Evolutionary conservation across 92 coral and sea anemone genomes (phyloP), one percentile per base, ranked within the genome.

Genomic region (Siderastrea siderea): DNA sequence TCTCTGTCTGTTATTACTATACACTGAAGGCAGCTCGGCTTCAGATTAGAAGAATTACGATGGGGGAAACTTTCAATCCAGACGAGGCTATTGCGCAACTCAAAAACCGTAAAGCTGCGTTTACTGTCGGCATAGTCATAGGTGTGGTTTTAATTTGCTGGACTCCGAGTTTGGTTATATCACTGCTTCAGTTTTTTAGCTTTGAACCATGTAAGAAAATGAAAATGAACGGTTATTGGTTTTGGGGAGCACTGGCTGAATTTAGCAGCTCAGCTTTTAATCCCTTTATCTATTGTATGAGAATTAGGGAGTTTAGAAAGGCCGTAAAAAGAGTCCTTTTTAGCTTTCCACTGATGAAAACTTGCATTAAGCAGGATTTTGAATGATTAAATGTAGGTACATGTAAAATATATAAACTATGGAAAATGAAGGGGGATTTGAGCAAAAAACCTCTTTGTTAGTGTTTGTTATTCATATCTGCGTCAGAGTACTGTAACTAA

Each of bases 91-190:
- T 80, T 9, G 61, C 61, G n/a, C 87, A 78, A 62, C 75, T 82
- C 8, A 90, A 78, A 50, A 79, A 90, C 86, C 82, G 87, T 48
- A 90, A 90, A 79, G 84, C 77, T 6, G 93, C 89, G 3, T 73
- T 47, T n/a, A 90, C 93, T 1, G 77, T 90, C 6, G 93, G 85
- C 43, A 90, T 90, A 46, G 84, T 90, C 13, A 89, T 90, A 55
- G 65, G 83, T 68, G 72, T 89, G 57, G 84, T 89, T 77, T 53
- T 81, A 44, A 51, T 89, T 44, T 79, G 87, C 15, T 90, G 93
- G 93, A 77, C 89, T 44, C 93, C 93, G 5, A 84, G 89, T 45
- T 47, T 90, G 16, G 93, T 90, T 65, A 75, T 90, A 43, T 90
- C 93, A 3, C 70, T 84, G 7, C 77, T 90, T 13, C 89, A 90